These are phyloP conservation scores for Bubalus kerabau DNA, from an alignment of 2,113 vertebrate genomes.

Conservation along the genomic window DNA sequence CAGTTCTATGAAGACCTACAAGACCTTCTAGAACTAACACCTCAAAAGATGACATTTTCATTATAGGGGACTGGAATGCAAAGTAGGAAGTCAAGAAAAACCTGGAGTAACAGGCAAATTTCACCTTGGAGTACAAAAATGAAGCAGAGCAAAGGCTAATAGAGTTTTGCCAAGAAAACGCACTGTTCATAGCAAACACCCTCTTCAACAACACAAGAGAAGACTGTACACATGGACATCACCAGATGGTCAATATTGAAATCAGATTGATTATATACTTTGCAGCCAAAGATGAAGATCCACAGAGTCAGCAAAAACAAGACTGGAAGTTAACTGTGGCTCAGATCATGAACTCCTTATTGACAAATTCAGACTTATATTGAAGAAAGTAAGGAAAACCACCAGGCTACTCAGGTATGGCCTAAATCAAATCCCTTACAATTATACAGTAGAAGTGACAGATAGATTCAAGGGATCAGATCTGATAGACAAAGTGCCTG, in stretches of 20 bases:
- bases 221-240: fast-evolving
- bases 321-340: neutral
- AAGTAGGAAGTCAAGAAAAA: neutral
- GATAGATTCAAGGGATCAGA: neutral
- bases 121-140: neutral
- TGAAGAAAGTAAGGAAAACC: neutral
- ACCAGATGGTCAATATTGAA: neutral
- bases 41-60: neutral
- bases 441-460: neutral
- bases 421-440: neutral
- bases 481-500: neutral
- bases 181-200: neutral
- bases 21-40: neutral
- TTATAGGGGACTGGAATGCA: neutral
- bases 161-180: neutral
- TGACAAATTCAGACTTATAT: neutral
- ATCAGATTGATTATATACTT: neutral
- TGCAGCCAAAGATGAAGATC: neutral
- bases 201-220: neutral
- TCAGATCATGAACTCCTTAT: neutral
- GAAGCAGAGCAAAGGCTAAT: neutral
- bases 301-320: neutral
- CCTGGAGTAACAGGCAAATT: neutral
- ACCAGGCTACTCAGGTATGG: neutral
- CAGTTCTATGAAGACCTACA: neutral